Evolutionary conservation across 2,797 vertebrate species (phyloP).

Genomic region (Crotalus adamanteus): DNA sequence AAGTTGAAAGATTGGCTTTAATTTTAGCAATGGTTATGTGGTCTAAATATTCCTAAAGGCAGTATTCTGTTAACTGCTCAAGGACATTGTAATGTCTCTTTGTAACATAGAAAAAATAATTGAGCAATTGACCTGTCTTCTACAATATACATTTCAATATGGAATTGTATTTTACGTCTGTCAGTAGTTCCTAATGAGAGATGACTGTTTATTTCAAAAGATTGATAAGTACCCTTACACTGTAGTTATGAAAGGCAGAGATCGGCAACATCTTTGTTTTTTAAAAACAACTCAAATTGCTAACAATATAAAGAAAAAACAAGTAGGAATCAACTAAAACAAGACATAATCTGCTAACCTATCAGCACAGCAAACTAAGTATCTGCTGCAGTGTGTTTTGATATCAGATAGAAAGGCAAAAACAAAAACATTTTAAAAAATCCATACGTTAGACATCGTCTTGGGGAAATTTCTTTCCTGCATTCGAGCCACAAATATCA

Average conservation of each 20-base stretch:
- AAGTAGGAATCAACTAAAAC: not conserved
- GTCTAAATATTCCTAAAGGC: not conserved
- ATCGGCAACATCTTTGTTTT: too few species aligned
- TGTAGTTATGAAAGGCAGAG: not conserved
- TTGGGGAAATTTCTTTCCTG: not conserved
- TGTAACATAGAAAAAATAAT: not conserved
- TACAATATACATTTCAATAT: not conserved
- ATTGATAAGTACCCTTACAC: not conserved
- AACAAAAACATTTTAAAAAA: not conserved
- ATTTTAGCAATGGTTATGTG: not conserved
- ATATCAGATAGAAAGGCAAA: not conserved
- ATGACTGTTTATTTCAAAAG: not conserved
- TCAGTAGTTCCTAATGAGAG: not conserved
- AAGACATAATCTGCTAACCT: not conserved
- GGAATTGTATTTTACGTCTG: not conserved
- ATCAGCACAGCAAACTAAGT: not conserved
- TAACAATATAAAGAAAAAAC: not conserved
- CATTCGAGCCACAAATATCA: not conserved
- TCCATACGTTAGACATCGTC: not conserved
- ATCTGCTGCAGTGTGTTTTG: not conserved
- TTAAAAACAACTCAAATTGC: not conserved
- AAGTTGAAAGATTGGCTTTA: slow-evolving; percentile 56
- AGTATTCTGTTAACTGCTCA: not conserved
- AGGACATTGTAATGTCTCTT: not conserved
- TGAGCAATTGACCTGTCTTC: not conserved